phyloP scores from a whole-genome alignment of 2,113 vertebrate species.

The Solenodon paradoxus region DNA sequence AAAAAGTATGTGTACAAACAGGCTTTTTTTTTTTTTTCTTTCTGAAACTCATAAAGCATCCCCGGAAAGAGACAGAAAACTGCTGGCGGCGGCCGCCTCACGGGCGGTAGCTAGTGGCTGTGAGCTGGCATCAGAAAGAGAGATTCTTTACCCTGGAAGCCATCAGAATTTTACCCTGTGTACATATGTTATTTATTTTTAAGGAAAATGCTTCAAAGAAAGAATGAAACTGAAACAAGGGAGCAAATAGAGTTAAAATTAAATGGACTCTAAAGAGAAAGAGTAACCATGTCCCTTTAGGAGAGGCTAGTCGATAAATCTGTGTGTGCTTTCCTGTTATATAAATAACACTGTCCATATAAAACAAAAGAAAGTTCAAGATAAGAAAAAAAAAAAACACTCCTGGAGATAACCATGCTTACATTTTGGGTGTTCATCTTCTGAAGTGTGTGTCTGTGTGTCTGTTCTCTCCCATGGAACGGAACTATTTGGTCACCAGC shows the following conservation, averaged over 20 bases:
- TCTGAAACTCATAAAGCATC: neutral
- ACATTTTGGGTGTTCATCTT: neutral
- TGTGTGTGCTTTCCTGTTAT: neutral
- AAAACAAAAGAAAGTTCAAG: neutral
- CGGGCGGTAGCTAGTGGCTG: neutral
- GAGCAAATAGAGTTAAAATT: slow-evolving; percentile 3
- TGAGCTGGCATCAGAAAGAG: neutral
- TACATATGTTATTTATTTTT: neutral
- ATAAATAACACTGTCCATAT: neutral
- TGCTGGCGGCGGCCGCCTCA: neutral
- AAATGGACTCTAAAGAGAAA: neutral
- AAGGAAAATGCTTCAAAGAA: neutral
- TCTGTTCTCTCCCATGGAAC: neutral
- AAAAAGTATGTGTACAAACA: neutral
- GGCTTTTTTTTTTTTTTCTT: neutral
- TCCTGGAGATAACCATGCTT: neutral
- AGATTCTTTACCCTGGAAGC: neutral
- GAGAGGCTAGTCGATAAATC: neutral
- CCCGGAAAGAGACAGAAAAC: neutral
- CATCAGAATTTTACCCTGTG: neutral
- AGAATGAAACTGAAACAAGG: neutral
- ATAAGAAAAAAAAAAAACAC: neutral
- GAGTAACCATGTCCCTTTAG: neutral
- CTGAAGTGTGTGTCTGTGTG: neutral
- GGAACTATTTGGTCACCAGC: neutral